phyloP scores from a whole-genome alignment of 2,113 vertebrate species.

The Tupaia chinensis region DNA sequence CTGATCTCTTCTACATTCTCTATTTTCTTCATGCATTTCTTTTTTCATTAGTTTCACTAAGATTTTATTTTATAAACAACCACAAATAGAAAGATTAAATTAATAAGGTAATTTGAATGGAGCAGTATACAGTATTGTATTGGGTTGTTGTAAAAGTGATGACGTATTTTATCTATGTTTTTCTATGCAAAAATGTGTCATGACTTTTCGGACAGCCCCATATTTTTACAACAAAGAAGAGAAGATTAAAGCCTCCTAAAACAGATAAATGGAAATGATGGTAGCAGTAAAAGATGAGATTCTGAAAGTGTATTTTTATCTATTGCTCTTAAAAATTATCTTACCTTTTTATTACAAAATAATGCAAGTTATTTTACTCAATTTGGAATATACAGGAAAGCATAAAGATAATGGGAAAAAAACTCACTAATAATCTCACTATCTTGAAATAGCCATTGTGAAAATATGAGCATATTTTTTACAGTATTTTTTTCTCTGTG shows the following conservation, averaged over 20 bases:
- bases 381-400: constrained; percentile 45
- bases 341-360: constrained; percentile 54
- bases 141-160: too few species aligned
- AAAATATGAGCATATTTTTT: constrained; percentile 31
- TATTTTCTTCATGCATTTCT: not conserved
- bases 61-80: not conserved
- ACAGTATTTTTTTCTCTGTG: not conserved
- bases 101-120: not conserved
- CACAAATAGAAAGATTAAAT: not conserved
- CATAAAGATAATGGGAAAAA: constrained; percentile 47
- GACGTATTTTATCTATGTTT: too few species aligned
- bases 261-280: constrained; percentile 20
- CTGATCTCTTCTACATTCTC: not conserved
- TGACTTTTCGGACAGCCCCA: too few species aligned
- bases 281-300: not conserved
- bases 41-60: not conserved
- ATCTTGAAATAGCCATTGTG: constrained; percentile 54
- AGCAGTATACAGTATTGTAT: not conserved
- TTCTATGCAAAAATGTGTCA: too few species aligned
- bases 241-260: not conserved
- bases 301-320: not conserved
- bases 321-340: constrained; percentile 56
- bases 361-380: constrained; percentile 58
- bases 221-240: not conserved
- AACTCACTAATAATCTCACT: constrained; percentile 17